These are phyloP conservation scores for Nomada ruficornis DNA, from an alignment of 2,888 invertebrate species.

Conservation along the genomic window DNA sequence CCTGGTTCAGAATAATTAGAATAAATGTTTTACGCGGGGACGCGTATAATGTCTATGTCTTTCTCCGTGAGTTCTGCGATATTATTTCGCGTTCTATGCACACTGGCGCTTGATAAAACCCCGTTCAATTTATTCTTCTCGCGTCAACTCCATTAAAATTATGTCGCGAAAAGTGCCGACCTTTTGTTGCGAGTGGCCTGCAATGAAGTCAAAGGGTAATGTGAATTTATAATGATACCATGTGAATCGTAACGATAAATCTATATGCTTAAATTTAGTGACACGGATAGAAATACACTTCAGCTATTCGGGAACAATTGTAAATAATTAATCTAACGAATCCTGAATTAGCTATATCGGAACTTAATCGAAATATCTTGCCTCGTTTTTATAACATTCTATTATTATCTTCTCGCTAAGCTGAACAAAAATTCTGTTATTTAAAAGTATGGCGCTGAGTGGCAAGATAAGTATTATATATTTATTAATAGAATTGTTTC, in stretches of 20 bases:
- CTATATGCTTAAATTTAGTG: background rate
- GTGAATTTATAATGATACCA: conserved; percentile 18
- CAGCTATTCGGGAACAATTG: too few relatives aligned
- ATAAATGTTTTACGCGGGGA: conserved; percentile 26
- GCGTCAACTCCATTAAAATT: conserved; percentile 30
- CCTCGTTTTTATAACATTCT: too few relatives aligned
- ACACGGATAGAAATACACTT: background rate
- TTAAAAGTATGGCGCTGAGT: too few relatives aligned
- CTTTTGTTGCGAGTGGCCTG: background rate
- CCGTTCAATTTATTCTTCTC: conserved; percentile 30
- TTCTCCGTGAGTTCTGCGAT: conserved; percentile 13
- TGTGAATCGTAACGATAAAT: background rate
- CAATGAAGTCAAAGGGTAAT: conserved; percentile 1
- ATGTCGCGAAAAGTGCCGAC: conserved; percentile 9
- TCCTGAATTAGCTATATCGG: too few relatives aligned
- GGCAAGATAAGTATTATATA: too few relatives aligned
- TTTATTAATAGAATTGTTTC: too few relatives aligned
- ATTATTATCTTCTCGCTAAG: too few relatives aligned
- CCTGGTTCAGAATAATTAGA: conserved; percentile 36
- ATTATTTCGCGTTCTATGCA: conserved; percentile 16
- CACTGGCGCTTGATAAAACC: conserved; percentile 11
- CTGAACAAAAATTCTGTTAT: too few relatives aligned
- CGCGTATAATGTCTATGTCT: conserved; percentile 28
- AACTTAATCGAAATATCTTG: too few relatives aligned
- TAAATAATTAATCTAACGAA: too few relatives aligned